Evolutionary conservation across 2,888 invertebrate genomes (phyloP), one percentile per base, ranked within the genome.

Genomic region (Heliconius cydno): DNA sequence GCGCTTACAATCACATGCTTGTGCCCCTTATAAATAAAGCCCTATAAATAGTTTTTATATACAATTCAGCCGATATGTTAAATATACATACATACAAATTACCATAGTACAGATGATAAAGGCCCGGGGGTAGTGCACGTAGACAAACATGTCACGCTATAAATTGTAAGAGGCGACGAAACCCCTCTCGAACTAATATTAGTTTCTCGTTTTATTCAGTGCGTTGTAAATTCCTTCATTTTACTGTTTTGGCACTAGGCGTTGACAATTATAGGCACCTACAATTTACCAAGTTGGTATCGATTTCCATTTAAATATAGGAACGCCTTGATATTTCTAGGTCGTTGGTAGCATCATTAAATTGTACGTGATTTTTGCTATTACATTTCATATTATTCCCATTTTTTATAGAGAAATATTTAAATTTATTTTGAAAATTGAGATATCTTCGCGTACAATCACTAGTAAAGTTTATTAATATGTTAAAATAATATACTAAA

Each of bases 181-280:
- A 87, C 84, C 87, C 86, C 87, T 86, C 85, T 84, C 87, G 81
- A 90, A 90, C 89, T 91, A 91, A 90, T 91, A 90, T 91, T 90
- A 90, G 90, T 90, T 90, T 87, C 87, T 84, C 87, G 86, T 89
- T 89, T 88, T 88, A 89, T 89, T 90, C 80, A 70, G 79, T 70
- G 85, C 85, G 86, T 86, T 87, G 86, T 92, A 91, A 91, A 91
- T 90, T 90, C 87, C 86, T 86, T 83, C 84, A 87, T 88, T 92
- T 91, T 89, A 91, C 86, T 85, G 89, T 89, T 90, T 88, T 91
- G 90, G 90, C 90, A 89, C 88, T 82, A 86, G 85, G 82, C 86
- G 82, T 83, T 85, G 86, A 88, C 91, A 89, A 90, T 87, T 86
- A 89, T 87, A 66, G 76, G 70, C 76, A 82, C 76, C 80, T 80